phyloP scores from a whole-genome alignment of 2,888 invertebrate genomes.

The Drosophila parthenogenetica region DNA sequence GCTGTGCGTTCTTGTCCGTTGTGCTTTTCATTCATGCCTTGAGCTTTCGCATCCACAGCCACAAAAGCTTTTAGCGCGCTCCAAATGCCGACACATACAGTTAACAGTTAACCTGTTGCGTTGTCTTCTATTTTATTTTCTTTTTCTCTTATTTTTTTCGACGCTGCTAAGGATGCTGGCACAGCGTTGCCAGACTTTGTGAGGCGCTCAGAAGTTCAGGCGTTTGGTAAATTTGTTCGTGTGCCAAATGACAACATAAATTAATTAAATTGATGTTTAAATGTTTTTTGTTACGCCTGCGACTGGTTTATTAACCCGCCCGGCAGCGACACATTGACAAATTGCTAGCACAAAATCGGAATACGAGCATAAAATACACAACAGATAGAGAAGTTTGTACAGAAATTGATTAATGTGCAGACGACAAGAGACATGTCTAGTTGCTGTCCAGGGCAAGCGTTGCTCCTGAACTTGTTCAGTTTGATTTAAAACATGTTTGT shows the following conservation, averaged over 20 bases:
- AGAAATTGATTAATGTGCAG: constrained; percentile 70
- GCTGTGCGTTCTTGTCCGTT: constrained; percentile 50
- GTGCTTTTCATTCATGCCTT: constrained; percentile 74
- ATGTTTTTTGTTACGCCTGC: constrained; percentile 29
- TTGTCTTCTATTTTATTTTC: constrained; percentile 5
- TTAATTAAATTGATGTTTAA: constrained; percentile 77
- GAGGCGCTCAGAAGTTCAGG: constrained; percentile 58
- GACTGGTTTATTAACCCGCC: constrained; percentile 55
- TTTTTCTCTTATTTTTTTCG: too few species aligned
- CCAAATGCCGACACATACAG: constrained; percentile 37
- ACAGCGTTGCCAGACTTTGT: constrained; percentile 48
- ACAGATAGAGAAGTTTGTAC: constrained; percentile 15
- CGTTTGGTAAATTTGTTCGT: constrained; percentile 12
- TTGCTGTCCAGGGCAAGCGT: constrained; percentile 42
- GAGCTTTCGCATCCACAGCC: constrained; percentile 29
- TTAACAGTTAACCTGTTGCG: constrained; percentile 66
- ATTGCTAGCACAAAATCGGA: constrained; percentile 53
- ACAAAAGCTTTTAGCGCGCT: constrained; percentile 46
- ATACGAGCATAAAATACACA: constrained; percentile 10
- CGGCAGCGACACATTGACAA: constrained; percentile 69
- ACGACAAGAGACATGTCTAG: constrained; percentile 32
- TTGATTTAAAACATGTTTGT: constrained; percentile 38
- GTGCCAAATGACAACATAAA: constrained; percentile 61
- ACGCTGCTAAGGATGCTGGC: constrained; percentile 40
- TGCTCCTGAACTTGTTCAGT: constrained; percentile 23